Conservation (phyloP, 2,888 invertebrate genomes). For the Margaritifera margaritifera region DNA sequence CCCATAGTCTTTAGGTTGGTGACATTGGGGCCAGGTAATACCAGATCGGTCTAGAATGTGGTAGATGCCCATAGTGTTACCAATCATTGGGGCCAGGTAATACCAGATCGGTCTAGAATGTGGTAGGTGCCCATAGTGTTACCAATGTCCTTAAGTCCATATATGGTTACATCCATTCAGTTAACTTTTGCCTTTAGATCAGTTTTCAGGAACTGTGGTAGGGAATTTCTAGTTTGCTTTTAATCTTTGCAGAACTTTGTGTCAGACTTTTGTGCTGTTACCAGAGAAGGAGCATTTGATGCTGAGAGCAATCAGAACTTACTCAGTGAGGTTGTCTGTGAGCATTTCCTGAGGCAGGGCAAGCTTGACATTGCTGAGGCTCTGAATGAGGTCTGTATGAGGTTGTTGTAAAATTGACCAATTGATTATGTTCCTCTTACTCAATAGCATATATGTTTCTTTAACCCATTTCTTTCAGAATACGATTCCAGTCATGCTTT, state of each 20-base stretch:
- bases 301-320: constrained; percentile 81
- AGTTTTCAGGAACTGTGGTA: neutral
- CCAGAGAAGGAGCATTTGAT: constrained; percentile 87
- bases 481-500: too few relatives aligned
- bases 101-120: too few relatives aligned
- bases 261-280: constrained; percentile 90
- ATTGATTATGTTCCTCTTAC: too few relatives aligned
- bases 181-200: neutral
- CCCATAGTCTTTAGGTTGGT: too few relatives aligned
- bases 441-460: neutral
- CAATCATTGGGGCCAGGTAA: too few relatives aligned
- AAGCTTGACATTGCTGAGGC: constrained; percentile 93
- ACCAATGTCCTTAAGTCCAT: neutral
- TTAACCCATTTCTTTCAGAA: too few relatives aligned
- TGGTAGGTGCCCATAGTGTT: neutral
- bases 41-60: too few relatives aligned
- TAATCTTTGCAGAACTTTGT: constrained; percentile 83
- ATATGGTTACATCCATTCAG: too few relatives aligned
- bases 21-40: too few relatives aligned
- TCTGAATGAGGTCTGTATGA: constrained; percentile 77
- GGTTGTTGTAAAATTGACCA: too few relatives aligned
- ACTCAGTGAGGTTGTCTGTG: constrained; percentile 91
- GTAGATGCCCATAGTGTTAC: too few relatives aligned
- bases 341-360: constrained; percentile 96
- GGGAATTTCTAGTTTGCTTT: neutral